A percentile compares a stretch with the other conserved stretches of the same genome.
phyloP scores from a whole-genome alignment of 2,888 invertebrate genomes.

The Plusia festucae region DNA sequence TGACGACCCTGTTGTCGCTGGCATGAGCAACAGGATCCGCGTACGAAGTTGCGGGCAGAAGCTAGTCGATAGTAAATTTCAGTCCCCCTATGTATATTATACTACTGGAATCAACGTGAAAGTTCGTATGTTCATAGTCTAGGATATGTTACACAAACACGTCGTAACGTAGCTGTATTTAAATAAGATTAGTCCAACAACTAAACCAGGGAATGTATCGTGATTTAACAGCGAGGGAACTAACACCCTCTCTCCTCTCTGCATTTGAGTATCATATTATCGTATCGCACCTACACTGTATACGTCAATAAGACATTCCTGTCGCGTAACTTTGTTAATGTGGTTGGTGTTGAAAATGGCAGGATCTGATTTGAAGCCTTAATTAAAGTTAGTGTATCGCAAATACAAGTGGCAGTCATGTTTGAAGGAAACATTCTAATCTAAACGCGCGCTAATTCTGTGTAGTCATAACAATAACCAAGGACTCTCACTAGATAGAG shows the following conservation, averaged over 20 bases:
- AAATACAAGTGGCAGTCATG: no score
- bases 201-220: neutral
- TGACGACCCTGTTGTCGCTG: no score
- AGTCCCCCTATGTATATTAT: neutral
- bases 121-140: neutral
- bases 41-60: no score
- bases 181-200: neutral
- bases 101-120: neutral
- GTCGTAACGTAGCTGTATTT: neutral
- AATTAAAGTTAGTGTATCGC: neutral
- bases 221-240: neutral
- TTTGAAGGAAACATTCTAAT: neutral
- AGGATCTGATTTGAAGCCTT: neutral
- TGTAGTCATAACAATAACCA: neutral
- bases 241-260: neutral
- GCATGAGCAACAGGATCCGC: no score
- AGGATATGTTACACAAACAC: neutral
- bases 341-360: neutral
- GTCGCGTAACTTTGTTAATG: conserved; percentile 1
- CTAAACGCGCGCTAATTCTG: neutral
- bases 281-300: neutral
- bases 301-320: neutral
- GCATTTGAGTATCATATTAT: neutral
- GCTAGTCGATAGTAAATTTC: no score
- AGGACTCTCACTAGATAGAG: neutral